Conservation (phyloP, 2,797 vertebrate genomes). For the Erethizon dorsatum region DNA sequence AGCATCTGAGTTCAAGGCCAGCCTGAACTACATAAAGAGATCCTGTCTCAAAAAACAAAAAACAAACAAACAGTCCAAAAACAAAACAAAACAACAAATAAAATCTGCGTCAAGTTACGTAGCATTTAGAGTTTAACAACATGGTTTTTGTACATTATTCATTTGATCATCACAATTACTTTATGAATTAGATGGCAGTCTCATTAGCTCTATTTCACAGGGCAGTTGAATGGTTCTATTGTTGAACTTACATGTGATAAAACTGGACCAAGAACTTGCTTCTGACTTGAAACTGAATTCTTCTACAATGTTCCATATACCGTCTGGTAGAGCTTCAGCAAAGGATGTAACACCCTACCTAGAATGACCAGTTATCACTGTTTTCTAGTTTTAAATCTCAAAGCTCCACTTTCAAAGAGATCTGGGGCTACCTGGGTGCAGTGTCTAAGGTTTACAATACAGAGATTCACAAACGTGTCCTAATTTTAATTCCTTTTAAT, state of each 20-base stretch:
- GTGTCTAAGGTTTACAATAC: too few species aligned
- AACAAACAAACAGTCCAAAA: neutral
- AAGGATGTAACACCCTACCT: neutral
- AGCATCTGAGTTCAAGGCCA: neutral
- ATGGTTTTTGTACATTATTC: neutral
- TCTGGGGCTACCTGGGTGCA: neutral
- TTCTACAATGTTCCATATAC: neutral
- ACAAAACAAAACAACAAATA: neutral
- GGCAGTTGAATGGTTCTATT: neutral
- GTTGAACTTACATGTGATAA: neutral
- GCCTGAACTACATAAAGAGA: neutral
- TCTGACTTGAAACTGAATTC: neutral
- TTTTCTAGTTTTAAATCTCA: slow-evolving; percentile 13
- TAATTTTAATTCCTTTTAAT: slow-evolving; percentile 42
- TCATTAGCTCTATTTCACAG: neutral
- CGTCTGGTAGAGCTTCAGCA: neutral
- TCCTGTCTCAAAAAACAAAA: neutral
- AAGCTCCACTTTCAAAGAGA: neutral
- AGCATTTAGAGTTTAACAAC: neutral
- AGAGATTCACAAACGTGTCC: neutral
- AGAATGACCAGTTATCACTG: neutral
- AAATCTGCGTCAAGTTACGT: neutral
- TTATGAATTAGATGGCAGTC: neutral
- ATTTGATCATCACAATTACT: neutral
- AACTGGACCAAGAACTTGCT: neutral